phyloP scores from a whole-genome alignment of 2,888 invertebrate species.

The Ochropleura plecta region DNA sequence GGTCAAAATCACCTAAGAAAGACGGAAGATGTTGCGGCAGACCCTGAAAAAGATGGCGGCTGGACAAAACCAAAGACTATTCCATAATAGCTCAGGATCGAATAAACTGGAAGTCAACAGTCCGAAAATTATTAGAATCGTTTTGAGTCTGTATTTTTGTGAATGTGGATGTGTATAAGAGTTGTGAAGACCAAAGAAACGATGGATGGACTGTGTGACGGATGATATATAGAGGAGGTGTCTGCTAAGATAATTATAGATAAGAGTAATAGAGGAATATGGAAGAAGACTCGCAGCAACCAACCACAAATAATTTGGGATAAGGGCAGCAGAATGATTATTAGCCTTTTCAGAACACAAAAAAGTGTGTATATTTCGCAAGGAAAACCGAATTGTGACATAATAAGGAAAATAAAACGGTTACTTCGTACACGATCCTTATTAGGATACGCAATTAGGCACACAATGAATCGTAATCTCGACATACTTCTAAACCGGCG shows the following conservation, averaged over 20 bases:
- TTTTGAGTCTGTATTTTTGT: too few species aligned
- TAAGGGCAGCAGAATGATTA: too few species aligned
- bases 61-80: not conserved
- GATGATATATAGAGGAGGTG: too few species aligned
- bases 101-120: not conserved
- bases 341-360: too few species aligned
- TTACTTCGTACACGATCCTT: not conserved
- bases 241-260: too few species aligned
- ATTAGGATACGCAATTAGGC: not conserved
- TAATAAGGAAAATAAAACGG: not conserved
- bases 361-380: not conserved
- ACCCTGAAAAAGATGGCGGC: not conserved
- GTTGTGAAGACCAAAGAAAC: too few species aligned
- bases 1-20: not conserved
- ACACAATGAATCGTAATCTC: constrained; percentile 16
- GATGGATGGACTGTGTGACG: too few species aligned
- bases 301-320: too few species aligned
- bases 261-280: too few species aligned
- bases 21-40: not conserved
- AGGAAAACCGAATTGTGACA: not conserved
- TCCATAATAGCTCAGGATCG: not conserved
- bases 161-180: too few species aligned
- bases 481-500: not conserved
- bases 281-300: too few species aligned
- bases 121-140: too few species aligned